Percentiles rank a stretch among this genome's conserved stretches.
Evolutionary conservation across 2,797 vertebrate genomes (phyloP).

Genomic region (Acanthornis magna): DNA sequence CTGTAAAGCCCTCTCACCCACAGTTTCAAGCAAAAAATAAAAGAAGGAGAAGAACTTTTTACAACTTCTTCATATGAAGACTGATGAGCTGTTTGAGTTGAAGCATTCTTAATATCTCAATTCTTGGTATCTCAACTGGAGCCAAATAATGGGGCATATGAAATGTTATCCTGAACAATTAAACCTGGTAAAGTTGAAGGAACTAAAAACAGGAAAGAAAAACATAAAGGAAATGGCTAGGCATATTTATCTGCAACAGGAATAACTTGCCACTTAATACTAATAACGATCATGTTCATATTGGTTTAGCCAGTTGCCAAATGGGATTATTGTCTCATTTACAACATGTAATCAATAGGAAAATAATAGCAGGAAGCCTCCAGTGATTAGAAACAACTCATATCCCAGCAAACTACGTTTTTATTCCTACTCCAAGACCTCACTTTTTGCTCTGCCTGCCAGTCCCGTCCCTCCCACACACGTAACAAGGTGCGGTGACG

Average conservation of each 20-base stretch:
- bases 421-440: background rate
- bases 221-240: background rate
- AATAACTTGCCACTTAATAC: background rate
- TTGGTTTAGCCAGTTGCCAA: background rate
- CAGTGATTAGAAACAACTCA: background rate
- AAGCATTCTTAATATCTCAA: background rate
- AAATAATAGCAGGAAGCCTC: background rate
- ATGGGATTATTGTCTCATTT: background rate
- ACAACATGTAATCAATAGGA: background rate
- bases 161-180: background rate
- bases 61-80: background rate
- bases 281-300: background rate
- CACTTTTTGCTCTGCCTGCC: background rate
- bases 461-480: background rate
- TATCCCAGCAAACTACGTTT: background rate
- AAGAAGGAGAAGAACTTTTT: background rate
- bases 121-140: background rate
- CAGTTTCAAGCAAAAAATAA: background rate
- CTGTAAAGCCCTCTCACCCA: background rate
- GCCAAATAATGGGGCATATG: background rate
- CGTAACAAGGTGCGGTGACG: fast-evolving
- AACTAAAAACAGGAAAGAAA: background rate
- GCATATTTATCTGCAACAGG: background rate
- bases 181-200: background rate
- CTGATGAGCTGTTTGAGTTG: background rate